Evolutionary conservation across 2,888 invertebrate species (phyloP).

Genomic region (Phragmatobia fuliginosa): DNA sequence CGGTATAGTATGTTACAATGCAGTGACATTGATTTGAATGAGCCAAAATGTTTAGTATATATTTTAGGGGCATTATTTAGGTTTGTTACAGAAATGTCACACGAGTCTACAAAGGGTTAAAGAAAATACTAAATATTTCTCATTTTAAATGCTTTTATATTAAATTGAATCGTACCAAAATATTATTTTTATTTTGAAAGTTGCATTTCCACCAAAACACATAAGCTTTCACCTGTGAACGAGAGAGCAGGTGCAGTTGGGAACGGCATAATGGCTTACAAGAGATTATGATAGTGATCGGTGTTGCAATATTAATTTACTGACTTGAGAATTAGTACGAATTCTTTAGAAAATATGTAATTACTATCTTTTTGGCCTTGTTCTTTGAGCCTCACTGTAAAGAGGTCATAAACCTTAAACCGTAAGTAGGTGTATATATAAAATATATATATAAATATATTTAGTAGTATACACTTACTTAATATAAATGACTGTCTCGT

Average conservation of each 20-base stretch:
- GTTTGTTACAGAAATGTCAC: too few relatives aligned
- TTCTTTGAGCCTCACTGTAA: neutral
- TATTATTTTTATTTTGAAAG: neutral
- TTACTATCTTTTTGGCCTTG: neutral
- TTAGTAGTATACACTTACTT: too few relatives aligned
- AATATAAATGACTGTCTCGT: too few relatives aligned
- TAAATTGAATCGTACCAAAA: neutral
- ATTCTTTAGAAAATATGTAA: neutral
- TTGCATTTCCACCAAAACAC: conserved; percentile 1
- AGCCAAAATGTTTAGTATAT: too few relatives aligned
- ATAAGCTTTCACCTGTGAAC: conserved; percentile 17
- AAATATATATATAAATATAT: too few relatives aligned
- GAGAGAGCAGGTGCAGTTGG: conserved; percentile 18
- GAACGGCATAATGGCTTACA: conserved; percentile 20
- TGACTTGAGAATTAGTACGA: neutral
- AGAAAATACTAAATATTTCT: neutral
- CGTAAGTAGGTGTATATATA: too few relatives aligned
- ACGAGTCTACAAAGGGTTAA: too few relatives aligned
- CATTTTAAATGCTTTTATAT: neutral
- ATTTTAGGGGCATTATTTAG: too few relatives aligned
- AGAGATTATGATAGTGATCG: conserved; percentile 28
- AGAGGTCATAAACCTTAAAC: neutral
- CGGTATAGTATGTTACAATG: too few relatives aligned
- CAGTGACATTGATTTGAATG: too few relatives aligned
- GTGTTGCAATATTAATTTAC: conserved; percentile 9